These are phyloP conservation scores for Napeogenes inachia DNA, from an alignment of 2,888 invertebrate species.

Conservation along the genomic window DNA sequence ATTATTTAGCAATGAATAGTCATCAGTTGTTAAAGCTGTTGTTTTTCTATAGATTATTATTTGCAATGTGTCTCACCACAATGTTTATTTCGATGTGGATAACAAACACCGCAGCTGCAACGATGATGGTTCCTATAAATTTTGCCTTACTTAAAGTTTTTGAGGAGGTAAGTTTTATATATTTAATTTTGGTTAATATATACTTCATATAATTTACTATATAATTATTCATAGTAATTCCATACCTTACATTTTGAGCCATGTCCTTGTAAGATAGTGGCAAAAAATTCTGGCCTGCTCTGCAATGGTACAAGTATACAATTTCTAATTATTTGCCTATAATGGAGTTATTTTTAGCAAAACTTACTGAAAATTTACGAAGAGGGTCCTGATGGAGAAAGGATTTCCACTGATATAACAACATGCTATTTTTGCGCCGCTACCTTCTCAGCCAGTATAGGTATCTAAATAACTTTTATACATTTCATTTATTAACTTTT, in stretches of 20 bases:
- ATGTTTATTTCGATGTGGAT: conserved; percentile 97
- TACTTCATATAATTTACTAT: background rate
- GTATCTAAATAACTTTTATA: conserved; percentile 32
- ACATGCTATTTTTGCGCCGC: conserved; percentile 85
- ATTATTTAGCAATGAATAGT: too few species aligned
- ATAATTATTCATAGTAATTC: too few species aligned
- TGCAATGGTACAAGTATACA: too few species aligned
- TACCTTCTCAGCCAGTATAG: conserved; percentile 85
- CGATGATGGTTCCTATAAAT: conserved; percentile 94
- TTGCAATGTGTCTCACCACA: conserved; percentile 88
- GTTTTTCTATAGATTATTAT: conserved; percentile 78
- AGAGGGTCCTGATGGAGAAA: conserved; percentile 43
- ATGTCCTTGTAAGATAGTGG: background rate
- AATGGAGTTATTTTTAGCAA: conserved; percentile 56
- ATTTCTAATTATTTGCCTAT: too few species aligned
- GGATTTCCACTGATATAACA: conserved; percentile 81
- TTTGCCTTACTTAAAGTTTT: conserved; percentile 87
- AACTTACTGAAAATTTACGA: conserved; percentile 77
- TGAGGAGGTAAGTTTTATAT: conserved; percentile 75
- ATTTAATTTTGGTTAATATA: background rate
- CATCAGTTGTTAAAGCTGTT: background rate
- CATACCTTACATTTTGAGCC: background rate
- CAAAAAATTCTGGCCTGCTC: too few species aligned
- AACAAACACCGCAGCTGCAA: conserved; percentile 93
- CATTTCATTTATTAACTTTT: too few species aligned